These are phyloP conservation scores for Collichthys lucidus DNA, from an alignment of 2,113 vertebrate species.

Conservation along the genomic window DNA sequence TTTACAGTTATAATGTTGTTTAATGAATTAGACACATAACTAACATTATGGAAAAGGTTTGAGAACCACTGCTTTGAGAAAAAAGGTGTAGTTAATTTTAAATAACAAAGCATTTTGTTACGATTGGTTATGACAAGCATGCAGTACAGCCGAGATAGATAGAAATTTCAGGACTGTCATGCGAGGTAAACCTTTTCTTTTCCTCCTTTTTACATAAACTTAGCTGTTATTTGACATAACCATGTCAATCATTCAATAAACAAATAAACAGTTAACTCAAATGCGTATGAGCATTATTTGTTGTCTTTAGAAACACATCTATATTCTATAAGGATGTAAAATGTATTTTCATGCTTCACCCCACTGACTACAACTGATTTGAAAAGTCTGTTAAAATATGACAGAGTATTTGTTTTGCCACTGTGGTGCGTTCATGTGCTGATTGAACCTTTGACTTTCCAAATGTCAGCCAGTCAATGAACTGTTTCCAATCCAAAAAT, in stretches of 20 bases:
- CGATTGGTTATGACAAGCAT: no score
- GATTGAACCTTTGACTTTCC: not conserved
- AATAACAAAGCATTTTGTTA: not conserved
- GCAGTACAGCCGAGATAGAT: no score
- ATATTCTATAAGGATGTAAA: not conserved
- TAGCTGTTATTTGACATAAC: not conserved
- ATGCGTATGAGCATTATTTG: no score
- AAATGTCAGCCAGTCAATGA: not conserved
- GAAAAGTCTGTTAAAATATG: not conserved
- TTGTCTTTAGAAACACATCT: not conserved
- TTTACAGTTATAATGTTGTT: no score
- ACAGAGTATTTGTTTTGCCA: no score
- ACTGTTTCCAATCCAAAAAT: not conserved
- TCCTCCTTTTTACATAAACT: not conserved
- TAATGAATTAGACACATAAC: no score
- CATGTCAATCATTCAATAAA: not conserved
- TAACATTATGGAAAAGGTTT: no score
- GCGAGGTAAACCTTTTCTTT: not conserved
- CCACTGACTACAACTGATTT: not conserved
- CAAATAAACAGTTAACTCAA: no score
- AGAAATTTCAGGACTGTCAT: not conserved
- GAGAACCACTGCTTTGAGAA: no score
- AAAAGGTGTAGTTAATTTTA: not conserved
- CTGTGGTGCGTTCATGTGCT: not conserved
- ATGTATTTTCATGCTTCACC: not conserved